These are phyloP conservation scores for Myxocyprinus asiaticus DNA, from an alignment of 2,113 vertebrate species.

Conservation along the genomic window DNA sequence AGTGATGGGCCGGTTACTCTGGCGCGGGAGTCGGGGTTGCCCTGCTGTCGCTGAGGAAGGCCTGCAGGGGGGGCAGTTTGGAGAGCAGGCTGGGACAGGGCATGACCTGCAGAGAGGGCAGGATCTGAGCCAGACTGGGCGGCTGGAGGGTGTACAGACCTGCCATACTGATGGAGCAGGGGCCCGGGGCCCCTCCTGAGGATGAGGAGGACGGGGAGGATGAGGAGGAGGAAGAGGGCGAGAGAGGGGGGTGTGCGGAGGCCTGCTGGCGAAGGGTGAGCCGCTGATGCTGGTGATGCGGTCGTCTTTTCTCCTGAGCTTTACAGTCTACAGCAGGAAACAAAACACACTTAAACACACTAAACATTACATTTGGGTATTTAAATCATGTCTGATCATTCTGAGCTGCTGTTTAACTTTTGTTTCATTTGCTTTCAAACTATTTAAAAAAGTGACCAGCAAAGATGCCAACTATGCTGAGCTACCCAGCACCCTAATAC, in stretches of 20 bases:
- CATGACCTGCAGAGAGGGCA: conserved; percentile 52
- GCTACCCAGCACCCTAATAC: too few species aligned
- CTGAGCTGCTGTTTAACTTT: too few species aligned
- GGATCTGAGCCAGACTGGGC: conserved; percentile 66
- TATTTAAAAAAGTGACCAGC: too few species aligned
- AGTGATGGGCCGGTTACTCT: conserved; percentile 58
- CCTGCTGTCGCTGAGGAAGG: conserved; percentile 59
- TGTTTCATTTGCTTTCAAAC: too few species aligned
- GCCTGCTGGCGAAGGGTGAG: conserved; percentile 67
- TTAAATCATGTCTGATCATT: too few species aligned
- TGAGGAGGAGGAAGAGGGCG: conserved; percentile 48
- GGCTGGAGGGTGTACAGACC: conserved; percentile 81
- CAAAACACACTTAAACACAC: too few species aligned
- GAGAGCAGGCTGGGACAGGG: conserved; percentile 65
- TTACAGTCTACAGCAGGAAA: conserved; percentile 75
- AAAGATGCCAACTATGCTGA: too few species aligned
- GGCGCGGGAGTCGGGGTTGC: conserved; percentile 59
- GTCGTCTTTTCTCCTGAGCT: conserved; percentile 82
- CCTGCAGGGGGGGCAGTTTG: conserved; percentile 70
- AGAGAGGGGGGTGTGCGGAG: conserved; percentile 59
- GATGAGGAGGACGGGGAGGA: conserved; percentile 63
- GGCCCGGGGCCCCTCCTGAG: conserved; percentile 68
- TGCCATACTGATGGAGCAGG: conserved; percentile 78
- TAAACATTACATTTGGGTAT: too few species aligned
- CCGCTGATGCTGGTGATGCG: conserved; percentile 80